These are phyloP conservation scores for Euthynnus affinis DNA, from an alignment of 2,797 vertebrate genomes.

Conservation along the genomic window DNA sequence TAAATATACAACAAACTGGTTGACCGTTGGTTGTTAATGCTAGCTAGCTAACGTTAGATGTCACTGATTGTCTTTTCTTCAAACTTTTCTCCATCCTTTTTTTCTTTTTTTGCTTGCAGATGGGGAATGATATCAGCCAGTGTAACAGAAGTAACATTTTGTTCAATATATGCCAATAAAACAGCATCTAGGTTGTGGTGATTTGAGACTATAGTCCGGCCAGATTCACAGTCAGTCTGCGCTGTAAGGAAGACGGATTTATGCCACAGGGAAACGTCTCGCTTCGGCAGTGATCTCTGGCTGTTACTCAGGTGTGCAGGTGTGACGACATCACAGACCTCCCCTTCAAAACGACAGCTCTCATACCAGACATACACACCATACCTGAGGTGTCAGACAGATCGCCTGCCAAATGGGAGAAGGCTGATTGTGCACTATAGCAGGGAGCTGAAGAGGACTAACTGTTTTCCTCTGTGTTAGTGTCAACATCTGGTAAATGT, in stretches of 20 bases:
- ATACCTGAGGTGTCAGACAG: constrained; percentile 30
- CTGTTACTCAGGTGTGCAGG: constrained; percentile 33
- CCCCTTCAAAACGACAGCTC: neutral
- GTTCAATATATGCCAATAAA: too few relatives aligned
- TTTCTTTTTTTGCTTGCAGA: neutral
- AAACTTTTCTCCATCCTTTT: too few relatives aligned
- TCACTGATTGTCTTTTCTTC: too few relatives aligned
- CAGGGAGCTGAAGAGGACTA: neutral
- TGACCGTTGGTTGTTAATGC: too few relatives aligned
- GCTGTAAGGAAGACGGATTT: neutral
- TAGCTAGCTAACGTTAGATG: too few relatives aligned
- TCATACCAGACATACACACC: neutral
- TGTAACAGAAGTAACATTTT: too few relatives aligned
- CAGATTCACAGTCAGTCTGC: too few relatives aligned
- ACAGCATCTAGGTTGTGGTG: neutral
- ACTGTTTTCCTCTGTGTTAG: neutral
- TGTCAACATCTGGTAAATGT: neutral
- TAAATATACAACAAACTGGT: too few relatives aligned
- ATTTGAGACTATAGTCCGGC: too few relatives aligned
- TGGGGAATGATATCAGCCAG: too few relatives aligned
- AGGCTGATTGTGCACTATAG: neutral
- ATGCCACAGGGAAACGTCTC: constrained; percentile 15
- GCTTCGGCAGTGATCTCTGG: neutral
- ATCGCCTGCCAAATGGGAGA: constrained; percentile 21
- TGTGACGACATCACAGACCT: constrained; percentile 15